Evolutionary conservation across 2,888 invertebrate genomes (phyloP).

Genomic region (Halictus quadricinctus): DNA sequence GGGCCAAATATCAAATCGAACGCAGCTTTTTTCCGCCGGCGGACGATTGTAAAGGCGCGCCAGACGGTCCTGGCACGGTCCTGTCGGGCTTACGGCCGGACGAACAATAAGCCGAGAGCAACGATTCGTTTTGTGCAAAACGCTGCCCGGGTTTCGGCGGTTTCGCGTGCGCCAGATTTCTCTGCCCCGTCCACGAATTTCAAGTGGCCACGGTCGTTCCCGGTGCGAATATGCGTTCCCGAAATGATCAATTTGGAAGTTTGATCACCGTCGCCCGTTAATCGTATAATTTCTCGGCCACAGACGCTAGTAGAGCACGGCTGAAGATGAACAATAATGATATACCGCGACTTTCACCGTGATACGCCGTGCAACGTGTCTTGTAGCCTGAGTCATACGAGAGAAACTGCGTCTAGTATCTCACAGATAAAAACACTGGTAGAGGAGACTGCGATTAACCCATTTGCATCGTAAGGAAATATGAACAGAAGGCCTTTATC

Average conservation of each 20-base stretch:
- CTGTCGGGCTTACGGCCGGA: slow-evolving; percentile 50
- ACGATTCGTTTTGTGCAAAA: slow-evolving; percentile 51
- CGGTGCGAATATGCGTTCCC: neutral
- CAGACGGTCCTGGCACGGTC: slow-evolving; percentile 54
- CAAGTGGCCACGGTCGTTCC: neutral
- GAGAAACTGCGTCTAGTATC: neutral
- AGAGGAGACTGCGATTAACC: neutral
- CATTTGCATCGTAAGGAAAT: no score
- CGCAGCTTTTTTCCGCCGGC: slow-evolving; percentile 22
- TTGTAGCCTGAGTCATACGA: neutral
- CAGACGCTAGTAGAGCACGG: neutral
- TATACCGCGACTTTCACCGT: neutral
- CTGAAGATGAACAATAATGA: neutral
- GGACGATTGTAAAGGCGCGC: slow-evolving; percentile 46
- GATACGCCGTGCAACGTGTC: neutral
- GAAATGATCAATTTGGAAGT: neutral
- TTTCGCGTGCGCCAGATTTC: slow-evolving; percentile 17
- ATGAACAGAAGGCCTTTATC: no score
- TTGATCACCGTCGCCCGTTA: neutral
- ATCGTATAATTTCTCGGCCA: neutral
- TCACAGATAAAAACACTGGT: neutral
- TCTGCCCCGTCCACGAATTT: slow-evolving; percentile 10
- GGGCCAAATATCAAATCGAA: slow-evolving; percentile 41
- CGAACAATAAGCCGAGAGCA: slow-evolving; percentile 51
- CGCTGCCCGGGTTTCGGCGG: slow-evolving; percentile 9